Percentiles rank a stretch among this genome's conserved stretches.
phyloP scores from a whole-genome alignment of 2,888 invertebrate genomes.

The Ligdia adustata region DNA sequence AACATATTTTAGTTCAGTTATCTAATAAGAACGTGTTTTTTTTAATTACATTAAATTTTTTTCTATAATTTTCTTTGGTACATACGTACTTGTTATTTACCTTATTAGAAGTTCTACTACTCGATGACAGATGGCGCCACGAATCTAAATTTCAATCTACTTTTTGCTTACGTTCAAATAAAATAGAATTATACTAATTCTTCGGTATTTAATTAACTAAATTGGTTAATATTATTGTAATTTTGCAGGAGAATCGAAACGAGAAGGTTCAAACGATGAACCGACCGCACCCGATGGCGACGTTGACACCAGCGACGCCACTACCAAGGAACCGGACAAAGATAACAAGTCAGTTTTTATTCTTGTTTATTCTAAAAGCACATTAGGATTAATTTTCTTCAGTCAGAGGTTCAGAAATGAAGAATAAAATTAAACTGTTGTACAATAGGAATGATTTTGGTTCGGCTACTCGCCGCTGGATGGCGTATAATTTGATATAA shows the following conservation, averaged over 20 bases:
- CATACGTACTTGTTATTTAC: no score
- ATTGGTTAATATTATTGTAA: neutral
- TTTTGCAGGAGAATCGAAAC: slow-evolving; percentile 64
- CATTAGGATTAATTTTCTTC: no score
- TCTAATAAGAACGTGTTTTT: no score
- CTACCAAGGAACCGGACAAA: slow-evolving; percentile 67
- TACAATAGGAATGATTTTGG: no score
- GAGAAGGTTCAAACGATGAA: slow-evolving; percentile 76
- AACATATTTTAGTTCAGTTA: no score
- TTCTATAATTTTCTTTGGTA: no score
- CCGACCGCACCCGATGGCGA: slow-evolving; percentile 67
- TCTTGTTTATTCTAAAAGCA: neutral
- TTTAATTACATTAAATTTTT: no score
- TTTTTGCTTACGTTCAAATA: no score
- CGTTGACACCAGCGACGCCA: slow-evolving; percentile 61
- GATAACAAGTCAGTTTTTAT: slow-evolving; percentile 54
- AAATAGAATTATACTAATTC: no score
- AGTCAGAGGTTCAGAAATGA: no score
- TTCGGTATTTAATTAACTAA: neutral
- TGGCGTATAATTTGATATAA: slow-evolving; percentile 24
- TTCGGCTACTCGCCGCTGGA: slow-evolving; percentile 38
- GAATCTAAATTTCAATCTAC: neutral
- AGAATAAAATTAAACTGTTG: no score
- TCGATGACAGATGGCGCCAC: slow-evolving; percentile 36
- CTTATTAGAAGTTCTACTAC: slow-evolving; percentile 28